These are phyloP conservation scores for Prosapia bicincta DNA, from an alignment of 2,888 invertebrate genomes.

Conservation along the genomic window DNA sequence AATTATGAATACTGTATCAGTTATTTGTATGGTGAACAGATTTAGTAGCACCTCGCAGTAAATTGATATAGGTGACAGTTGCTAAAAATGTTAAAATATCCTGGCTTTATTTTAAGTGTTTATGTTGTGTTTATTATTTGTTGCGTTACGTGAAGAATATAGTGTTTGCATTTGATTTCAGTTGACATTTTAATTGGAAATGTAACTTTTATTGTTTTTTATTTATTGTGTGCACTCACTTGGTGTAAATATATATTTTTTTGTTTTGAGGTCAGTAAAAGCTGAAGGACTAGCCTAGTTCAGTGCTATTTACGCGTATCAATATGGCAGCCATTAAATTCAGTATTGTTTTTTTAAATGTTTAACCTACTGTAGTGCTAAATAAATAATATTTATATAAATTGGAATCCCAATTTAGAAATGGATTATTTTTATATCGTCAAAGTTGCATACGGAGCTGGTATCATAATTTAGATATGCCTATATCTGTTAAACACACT, in stretches of 20 bases:
- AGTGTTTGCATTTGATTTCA: neutral
- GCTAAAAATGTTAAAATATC: neutral
- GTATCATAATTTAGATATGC: too few species aligned
- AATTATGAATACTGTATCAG: too few species aligned
- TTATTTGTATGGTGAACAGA: too few species aligned
- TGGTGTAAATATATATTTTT: neutral
- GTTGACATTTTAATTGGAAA: neutral
- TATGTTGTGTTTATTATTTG: neutral
- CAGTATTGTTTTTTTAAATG: too few species aligned
- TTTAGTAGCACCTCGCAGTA: neutral
- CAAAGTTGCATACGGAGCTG: too few species aligned
- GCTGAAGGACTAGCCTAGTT: constrained; percentile 3
- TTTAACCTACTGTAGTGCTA: too few species aligned
- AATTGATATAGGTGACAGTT: neutral
- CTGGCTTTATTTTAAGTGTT: constrained; percentile 2
- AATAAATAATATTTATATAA: too few species aligned
- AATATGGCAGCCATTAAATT: constrained; percentile 18
- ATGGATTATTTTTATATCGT: too few species aligned
- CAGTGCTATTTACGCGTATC: constrained; percentile 13
- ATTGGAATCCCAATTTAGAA: too few species aligned
- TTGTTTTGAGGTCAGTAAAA: constrained; percentile 22
- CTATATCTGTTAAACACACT: too few species aligned
- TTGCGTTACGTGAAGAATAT: neutral
- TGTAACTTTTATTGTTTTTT: neutral
- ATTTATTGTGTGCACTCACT: neutral